Percentiles rank a stretch among this genome's conserved stretches.
Conservation (phyloP, 2,797 vertebrate species). For the Synaphobranchus kaupii region DNA sequence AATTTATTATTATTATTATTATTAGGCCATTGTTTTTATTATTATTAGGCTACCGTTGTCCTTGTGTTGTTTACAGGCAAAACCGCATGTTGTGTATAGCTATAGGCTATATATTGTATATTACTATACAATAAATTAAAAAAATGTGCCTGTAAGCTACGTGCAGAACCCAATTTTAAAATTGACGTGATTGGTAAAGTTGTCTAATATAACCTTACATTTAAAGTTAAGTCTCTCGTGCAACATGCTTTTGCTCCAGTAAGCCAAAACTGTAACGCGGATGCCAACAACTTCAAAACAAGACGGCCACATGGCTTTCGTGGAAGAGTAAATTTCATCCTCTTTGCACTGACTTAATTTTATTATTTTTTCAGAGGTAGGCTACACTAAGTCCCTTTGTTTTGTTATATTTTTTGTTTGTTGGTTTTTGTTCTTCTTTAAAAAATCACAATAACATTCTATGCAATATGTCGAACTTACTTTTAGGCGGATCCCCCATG, state of each 20-base stretch:
- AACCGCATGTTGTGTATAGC: neutral
- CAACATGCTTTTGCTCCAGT: neutral
- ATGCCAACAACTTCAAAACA: neutral
- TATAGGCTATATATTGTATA: neutral
- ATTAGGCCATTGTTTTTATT: neutral
- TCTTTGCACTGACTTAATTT: neutral
- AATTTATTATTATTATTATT: slow-evolving; percentile 14
- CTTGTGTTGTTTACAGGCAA: neutral
- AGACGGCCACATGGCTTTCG: neutral
- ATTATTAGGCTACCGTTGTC: slow-evolving; percentile 25
- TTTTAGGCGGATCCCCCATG: slow-evolving; percentile 99
- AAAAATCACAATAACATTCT: slow-evolving; percentile 7
- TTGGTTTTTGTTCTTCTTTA: too few species aligned
- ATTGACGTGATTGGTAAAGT: neutral
- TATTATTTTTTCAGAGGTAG: neutral
- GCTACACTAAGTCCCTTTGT: neutral
- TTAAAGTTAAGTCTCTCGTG: neutral
- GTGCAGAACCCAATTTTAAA: neutral
- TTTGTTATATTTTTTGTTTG: neutral
- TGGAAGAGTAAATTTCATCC: neutral
- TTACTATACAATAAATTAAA: slow-evolving; percentile 10
- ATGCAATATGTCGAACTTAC: slow-evolving; percentile 79
- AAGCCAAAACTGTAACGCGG: neutral
- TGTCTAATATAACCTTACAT: neutral
- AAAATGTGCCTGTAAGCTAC: slow-evolving; percentile 25